Evolutionary conservation across 23 tunicate genomes (phyloP), one percentile per base, ranked within the genome.

Genomic region (Phallusia fumigata): DNA sequence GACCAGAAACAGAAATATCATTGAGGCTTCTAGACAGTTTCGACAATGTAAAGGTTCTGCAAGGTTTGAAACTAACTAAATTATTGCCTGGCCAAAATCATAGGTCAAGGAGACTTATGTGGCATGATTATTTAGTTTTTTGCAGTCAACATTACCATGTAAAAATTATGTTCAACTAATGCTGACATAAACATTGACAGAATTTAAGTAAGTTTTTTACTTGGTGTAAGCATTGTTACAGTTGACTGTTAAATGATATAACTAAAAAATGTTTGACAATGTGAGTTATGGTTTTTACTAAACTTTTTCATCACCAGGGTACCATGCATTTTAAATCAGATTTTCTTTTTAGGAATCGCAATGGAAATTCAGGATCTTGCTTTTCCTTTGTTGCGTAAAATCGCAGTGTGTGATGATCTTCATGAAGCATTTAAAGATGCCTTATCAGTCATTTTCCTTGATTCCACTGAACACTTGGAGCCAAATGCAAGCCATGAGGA

Each of bases 351-450:
- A 91, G 97, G 97, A 2, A 76, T 92, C 35, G 86, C 35, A 21
- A 87, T 92, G 97, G 97, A 92, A 81, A 69, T 86, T 0, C 36
- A 77, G 31, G 97, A 92, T 58, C 81, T 92, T 18, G 97, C 91
- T 0, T 92, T 73, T 69, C 97, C 97, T 11, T 76, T 87, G 28
- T 73, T 92, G 31, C 79, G 91, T 0, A 73, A 87, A 30, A 64
- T 87, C 15, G 45, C 64, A 0, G 44, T 87, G 19, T 83, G 83
- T 53, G 40, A 80, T 0, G 82, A 92, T 64, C 30, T 73, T 0
- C 32, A 51, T 26, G 78, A 49, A 51, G 97, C 90, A 8, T 79
- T 93, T 24, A 76, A 82, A 52, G 86, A 88, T 65, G 92, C 93
- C 0, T 77, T 87, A 19, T 84, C 86, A 0, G 86, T 93, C 35